Percentiles rank a stretch among this genome's conserved stretches.
Evolutionary conservation across 2,888 invertebrate genomes (phyloP).

Genomic region (Lumbricus terrestris): DNA sequence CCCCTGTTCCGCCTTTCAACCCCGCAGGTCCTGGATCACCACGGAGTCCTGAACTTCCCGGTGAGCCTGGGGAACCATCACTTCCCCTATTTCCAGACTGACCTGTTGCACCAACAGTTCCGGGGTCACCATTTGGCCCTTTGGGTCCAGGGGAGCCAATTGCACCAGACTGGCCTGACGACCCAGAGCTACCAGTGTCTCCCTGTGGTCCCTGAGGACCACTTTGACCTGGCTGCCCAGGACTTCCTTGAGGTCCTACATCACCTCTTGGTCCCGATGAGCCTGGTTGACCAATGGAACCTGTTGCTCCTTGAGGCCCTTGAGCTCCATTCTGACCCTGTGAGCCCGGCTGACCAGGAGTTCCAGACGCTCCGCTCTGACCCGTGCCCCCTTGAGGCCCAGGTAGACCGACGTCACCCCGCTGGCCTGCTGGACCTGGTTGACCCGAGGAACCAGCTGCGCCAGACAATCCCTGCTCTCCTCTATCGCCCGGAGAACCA

Average conservation of each 20-base stretch:
- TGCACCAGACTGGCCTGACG: constrained; percentile 22
- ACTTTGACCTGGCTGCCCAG: constrained; percentile 37
- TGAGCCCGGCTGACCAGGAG: constrained; percentile 32
- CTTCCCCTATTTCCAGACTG: constrained; percentile 20
- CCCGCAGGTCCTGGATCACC: constrained; percentile 34
- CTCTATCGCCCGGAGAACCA: constrained; percentile 20
- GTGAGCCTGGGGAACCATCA: constrained; percentile 31
- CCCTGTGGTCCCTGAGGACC: constrained; percentile 28
- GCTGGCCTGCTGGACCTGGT: constrained; percentile 61
- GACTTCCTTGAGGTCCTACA: constrained; percentile 17
- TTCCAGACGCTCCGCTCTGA: constrained; percentile 17
- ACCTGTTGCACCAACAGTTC: constrained; percentile 31
- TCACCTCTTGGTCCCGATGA: constrained; percentile 27
- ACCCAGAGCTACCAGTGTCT: constrained; percentile 16
- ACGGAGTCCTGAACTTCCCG: constrained; percentile 31
- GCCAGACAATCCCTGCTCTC: constrained; percentile 20
- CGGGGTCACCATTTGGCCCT: constrained; percentile 71
- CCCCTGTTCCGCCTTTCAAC: constrained; percentile 20
- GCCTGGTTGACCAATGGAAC: constrained; percentile 32
- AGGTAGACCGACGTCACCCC: constrained; percentile 60
- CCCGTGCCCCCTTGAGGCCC: constrained; percentile 33
- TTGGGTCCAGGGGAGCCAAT: constrained; percentile 30
- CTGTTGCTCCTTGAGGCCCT: constrained; percentile 32
- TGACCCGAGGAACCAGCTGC: constrained; percentile 31
- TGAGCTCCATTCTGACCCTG: constrained; percentile 31